A percentile compares a stretch with the other conserved stretches of the same genome.
phyloP scores from a whole-genome alignment of 2,888 invertebrate species.

The Macrophya annulata region DNA sequence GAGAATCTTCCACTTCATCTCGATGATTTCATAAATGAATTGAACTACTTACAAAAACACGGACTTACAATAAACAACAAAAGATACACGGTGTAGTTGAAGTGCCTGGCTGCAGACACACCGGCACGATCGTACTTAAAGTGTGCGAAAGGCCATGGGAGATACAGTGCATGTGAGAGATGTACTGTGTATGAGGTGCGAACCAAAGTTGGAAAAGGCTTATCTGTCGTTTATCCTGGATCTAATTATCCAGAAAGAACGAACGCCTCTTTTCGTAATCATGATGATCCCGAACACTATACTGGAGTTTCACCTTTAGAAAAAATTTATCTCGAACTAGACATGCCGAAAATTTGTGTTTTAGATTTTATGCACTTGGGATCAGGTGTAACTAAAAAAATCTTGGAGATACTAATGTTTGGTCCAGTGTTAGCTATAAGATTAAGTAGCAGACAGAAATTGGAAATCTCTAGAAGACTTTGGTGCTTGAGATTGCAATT shows the following conservation, averaged over 20 bases:
- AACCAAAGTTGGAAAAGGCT: constrained; percentile 50
- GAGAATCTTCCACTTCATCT: constrained; percentile 56
- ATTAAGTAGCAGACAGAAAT: constrained; percentile 15
- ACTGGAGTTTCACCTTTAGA: constrained; percentile 23
- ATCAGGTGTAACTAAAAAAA: constrained; percentile 32
- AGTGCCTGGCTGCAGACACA: constrained; percentile 60
- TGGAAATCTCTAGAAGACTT: constrained; percentile 37
- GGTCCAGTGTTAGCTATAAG: neutral
- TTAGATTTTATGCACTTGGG: constrained; percentile 36
- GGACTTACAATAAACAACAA: constrained; percentile 58
- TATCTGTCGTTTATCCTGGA: constrained; percentile 24
- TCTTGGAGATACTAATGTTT: constrained; percentile 10
- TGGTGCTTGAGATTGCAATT: constrained; percentile 21
- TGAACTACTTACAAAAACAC: constrained; percentile 56
- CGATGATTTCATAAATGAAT: constrained; percentile 58
- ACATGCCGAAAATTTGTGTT: constrained; percentile 25
- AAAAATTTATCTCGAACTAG: constrained; percentile 13
- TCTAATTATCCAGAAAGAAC: constrained; percentile 25
- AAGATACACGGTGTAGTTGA: constrained; percentile 56
- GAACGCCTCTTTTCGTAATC: constrained; percentile 52
- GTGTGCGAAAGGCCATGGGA: constrained; percentile 61
- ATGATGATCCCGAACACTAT: constrained; percentile 9
- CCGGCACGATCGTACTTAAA: constrained; percentile 62
- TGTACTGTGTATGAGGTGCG: constrained; percentile 58
- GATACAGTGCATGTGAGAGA: constrained; percentile 61